Percentiles rank a stretch among this genome's conserved stretches.
phyloP scores from a whole-genome alignment of 1,140 invertebrate species.

The Drosophila subpulchrella region DNA sequence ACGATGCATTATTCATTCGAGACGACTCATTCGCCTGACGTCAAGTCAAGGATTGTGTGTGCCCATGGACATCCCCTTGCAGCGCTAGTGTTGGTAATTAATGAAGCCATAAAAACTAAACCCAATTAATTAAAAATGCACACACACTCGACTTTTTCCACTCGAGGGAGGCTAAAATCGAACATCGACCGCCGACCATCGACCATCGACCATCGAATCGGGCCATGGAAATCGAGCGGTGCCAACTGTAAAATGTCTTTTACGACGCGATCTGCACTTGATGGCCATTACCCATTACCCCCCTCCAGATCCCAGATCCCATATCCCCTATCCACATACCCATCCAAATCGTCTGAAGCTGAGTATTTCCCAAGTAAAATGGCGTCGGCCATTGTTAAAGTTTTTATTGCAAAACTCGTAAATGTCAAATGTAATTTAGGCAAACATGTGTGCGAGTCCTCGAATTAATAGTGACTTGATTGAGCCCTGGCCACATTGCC shows the following conservation, averaged over 20 bases:
- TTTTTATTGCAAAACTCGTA: conserved; percentile 80
- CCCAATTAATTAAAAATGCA: conserved; percentile 84
- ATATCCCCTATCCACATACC: neutral
- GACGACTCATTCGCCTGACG: conserved; percentile 45
- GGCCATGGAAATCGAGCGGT: conserved; percentile 57
- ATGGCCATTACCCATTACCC: conserved; percentile 77
- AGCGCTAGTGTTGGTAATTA: conserved; percentile 73
- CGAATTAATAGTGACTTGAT: conserved; percentile 71
- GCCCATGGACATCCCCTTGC: neutral
- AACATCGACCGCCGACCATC: conserved; percentile 20
- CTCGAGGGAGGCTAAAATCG: conserved; percentile 7
- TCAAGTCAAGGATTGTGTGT: conserved; percentile 64
- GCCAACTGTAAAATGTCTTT: conserved; percentile 79
- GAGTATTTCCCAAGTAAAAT: conserved; percentile 73
- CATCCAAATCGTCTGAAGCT: conserved; percentile 15
- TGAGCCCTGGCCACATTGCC: conserved; percentile 75
- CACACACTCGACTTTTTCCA: conserved; percentile 32
- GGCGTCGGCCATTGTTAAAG: conserved; percentile 81
- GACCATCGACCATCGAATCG: conserved; percentile 38
- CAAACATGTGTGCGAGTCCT: conserved; percentile 52
- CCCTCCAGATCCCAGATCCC: neutral
- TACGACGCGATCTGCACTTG: conserved; percentile 79
- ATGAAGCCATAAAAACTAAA: conserved; percentile 84
- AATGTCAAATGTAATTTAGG: conserved; percentile 84
- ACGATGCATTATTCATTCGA: conserved; percentile 82